phyloP scores from a whole-genome alignment of 2,888 invertebrate species.

The Oegoconia quadripuncta region DNA sequence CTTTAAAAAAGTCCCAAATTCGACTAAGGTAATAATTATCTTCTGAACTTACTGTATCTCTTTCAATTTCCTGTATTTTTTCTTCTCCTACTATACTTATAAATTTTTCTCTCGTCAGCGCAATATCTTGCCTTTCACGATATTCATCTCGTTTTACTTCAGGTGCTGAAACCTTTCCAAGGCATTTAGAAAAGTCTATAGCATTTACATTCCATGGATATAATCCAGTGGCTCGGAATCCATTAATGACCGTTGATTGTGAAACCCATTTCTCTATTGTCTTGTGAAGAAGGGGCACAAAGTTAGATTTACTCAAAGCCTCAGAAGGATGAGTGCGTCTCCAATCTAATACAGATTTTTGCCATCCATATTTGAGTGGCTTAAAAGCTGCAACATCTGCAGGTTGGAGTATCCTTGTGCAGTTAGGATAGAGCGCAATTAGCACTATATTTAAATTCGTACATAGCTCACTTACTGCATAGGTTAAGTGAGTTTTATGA shows the following conservation, averaged over 20 bases:
- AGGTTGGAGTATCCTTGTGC: constrained; percentile 16
- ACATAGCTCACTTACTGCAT: constrained; percentile 14
- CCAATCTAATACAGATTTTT: constrained; percentile 15
- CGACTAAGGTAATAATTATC: too few species aligned
- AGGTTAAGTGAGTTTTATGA: constrained; percentile 17
- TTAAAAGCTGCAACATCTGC: constrained; percentile 17
- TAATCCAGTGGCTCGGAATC: constrained; percentile 12
- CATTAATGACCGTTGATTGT: constrained; percentile 11
- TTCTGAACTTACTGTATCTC: too few species aligned
- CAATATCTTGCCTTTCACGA: too few species aligned
- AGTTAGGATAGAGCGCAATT: constrained; percentile 17
- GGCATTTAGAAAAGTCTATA: constrained; percentile 12
- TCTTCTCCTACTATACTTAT: too few species aligned
- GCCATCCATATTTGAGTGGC: constrained; percentile 16
- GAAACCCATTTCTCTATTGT: constrained; percentile 6
- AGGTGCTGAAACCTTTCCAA: too few species aligned
- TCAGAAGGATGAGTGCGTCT: constrained; percentile 13
- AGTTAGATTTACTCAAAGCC: constrained; percentile 14
- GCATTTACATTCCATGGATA: constrained; percentile 13
- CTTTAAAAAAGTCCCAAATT: too few species aligned
- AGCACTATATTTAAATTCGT: constrained; percentile 13
- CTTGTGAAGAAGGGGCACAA: constrained; percentile 9
- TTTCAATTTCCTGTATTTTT: too few species aligned
- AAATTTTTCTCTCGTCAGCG: too few species aligned
- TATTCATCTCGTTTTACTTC: too few species aligned